These are phyloP conservation scores for Pentalonia nigronervosa DNA, from an alignment of 1,140 invertebrate genomes.

Conservation along the genomic window DNA sequence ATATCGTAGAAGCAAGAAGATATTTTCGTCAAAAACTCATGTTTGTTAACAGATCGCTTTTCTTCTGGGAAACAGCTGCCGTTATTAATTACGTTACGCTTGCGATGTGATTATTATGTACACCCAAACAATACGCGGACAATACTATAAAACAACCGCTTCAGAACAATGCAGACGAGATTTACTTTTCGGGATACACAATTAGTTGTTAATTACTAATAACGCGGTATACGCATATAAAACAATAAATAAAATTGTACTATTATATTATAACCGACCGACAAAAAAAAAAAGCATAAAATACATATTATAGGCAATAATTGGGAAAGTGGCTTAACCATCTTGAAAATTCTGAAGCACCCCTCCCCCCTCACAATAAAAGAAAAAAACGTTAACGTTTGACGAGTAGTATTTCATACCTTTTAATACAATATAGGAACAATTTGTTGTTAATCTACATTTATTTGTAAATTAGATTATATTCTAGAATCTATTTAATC, in stretches of 20 bases:
- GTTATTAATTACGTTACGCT: background rate
- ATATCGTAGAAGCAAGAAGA: background rate
- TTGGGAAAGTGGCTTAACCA: background rate
- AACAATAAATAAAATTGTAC: background rate
- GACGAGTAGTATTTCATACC: background rate
- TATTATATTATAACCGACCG: background rate
- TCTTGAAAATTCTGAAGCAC: too few relatives aligned
- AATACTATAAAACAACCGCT: background rate
- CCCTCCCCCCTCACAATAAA: too few relatives aligned
- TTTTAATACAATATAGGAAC: background rate
- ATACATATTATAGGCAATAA: background rate
- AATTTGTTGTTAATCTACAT: background rate
- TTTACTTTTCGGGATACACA: background rate
- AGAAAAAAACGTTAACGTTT: background rate
- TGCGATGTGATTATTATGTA: background rate
- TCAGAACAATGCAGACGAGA: background rate
- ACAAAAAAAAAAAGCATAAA: background rate
- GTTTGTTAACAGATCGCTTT: background rate
- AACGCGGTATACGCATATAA: background rate
- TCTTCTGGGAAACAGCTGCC: background rate
- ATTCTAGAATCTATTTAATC: background rate
- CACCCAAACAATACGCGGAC: background rate
- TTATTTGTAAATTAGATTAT: background rate
- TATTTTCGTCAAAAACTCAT: background rate
- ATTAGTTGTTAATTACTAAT: background rate